Conservation (phyloP, 2,888 invertebrate species). For the Axea sp. region DNA sequence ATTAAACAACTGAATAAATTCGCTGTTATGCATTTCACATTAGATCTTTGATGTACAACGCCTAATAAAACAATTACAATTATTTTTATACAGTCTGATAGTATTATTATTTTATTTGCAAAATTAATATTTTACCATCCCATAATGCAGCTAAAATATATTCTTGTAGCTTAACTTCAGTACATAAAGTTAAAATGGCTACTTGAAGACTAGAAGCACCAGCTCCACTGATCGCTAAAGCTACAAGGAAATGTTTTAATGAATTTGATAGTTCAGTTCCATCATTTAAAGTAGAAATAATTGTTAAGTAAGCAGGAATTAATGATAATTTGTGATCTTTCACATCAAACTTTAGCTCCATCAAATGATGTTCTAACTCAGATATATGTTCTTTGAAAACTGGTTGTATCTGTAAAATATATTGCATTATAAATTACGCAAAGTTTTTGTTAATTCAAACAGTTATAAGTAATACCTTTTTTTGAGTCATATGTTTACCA, state of each 20-base stretch:
- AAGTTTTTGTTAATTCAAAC: no score
- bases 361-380: constrained; percentile 83
- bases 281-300: constrained; percentile 80
- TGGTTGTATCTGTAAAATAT: constrained; percentile 80
- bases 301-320: constrained; percentile 83
- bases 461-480: constrained; percentile 77
- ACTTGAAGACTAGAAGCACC: constrained; percentile 81
- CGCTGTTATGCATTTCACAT: constrained; percentile 83
- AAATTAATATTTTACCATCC: constrained; percentile 81
- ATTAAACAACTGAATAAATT: constrained; percentile 82
- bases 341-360: constrained; percentile 80
- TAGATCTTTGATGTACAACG: constrained; percentile 83
- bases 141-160: constrained; percentile 84
- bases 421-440: no score
- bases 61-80: no score
- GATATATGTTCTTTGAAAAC: constrained; percentile 82
- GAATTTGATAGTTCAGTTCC: constrained; percentile 80
- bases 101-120: background rate
- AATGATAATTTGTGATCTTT: constrained; percentile 81
- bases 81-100: no score
- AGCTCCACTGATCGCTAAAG: constrained; percentile 80
- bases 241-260: constrained; percentile 82
- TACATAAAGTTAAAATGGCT: constrained; percentile 81
- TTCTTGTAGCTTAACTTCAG: constrained; percentile 81
- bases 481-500: constrained; percentile 83